A percentile compares a stretch with the other conserved stretches of the same genome.
phyloP scores from a whole-genome alignment of 2,888 invertebrate species.

The Cataglyphis albicans region DNA sequence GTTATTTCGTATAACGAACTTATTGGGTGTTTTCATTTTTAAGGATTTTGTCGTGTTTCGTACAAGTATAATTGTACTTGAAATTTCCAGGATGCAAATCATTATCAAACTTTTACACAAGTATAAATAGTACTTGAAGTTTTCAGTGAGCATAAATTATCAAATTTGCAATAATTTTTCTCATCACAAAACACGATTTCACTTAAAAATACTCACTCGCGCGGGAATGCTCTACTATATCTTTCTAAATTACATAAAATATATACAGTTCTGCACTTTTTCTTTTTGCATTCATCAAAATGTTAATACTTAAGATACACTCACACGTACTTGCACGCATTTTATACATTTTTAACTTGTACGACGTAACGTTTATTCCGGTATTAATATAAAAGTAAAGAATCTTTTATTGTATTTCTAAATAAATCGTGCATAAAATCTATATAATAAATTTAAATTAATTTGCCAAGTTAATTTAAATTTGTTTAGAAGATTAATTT shows the following conservation, averaged over 20 bases:
- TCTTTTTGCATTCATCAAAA: conserved; percentile 45
- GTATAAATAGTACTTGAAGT: conserved; percentile 78
- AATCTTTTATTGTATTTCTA: not conserved
- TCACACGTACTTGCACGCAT: conserved; percentile 55
- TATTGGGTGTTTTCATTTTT: conserved; percentile 42
- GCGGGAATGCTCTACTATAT: conserved; percentile 78
- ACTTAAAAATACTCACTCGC: conserved; percentile 60
- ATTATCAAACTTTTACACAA: conserved; percentile 48
- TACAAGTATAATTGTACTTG: conserved; percentile 47
- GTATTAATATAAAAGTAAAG: not conserved
- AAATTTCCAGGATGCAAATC: conserved; percentile 1
- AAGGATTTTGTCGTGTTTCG: conserved; percentile 32
- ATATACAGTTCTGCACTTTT: conserved; percentile 71
- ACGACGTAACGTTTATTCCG: conserved; percentile 72
- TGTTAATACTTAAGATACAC: conserved; percentile 61
- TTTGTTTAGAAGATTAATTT: not conserved
- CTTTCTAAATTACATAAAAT: conserved; percentile 72
- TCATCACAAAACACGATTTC: conserved; percentile 70
- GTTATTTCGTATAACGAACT: conserved; percentile 32
- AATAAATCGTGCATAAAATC: not conserved
- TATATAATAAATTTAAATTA: not conserved
- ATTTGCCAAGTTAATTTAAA: conserved; percentile 3
- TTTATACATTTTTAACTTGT: conserved; percentile 71
- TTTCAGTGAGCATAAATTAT: conserved; percentile 73
- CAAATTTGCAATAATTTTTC: conserved; percentile 53